Base-by-base conservation (phyloP, 2,888 invertebrate species). In the Latrodectus elegans region DNA sequence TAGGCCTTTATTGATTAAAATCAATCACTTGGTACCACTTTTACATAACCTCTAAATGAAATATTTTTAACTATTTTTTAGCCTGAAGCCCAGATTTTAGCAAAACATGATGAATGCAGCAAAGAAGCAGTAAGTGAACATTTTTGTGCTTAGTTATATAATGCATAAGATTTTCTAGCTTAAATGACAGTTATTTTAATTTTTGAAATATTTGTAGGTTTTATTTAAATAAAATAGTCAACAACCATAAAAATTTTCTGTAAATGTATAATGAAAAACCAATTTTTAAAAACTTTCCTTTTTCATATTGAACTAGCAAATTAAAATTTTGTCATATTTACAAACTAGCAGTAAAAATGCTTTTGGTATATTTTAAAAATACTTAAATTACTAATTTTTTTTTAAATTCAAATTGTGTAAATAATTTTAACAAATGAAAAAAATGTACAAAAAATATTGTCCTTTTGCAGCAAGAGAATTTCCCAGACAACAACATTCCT, bases 81-180 rank as follows among this genome's bases (percentile, higher is more conserved):
- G 79, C 89, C 89, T 75, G 89, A 88, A 81, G 83, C 77, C 12
- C 70, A 85, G n/a, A 84, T 90, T 22, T 38, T 89, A 60, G 60
- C 51, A 6, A 82, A 90, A 68, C 90, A 90, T 49, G 83, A 86
- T 70, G 88, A 88, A 52, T 90, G 90, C 85, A 65, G 87, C 68
- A 85, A 83, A 64, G 89, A 90, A 84, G 87, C 90, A 52, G 84
- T 89, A 89, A 86, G 89, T 82, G n/a, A 15, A 60, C 11, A 15
- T 60, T n/a, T n/a, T 60, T 12, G n/a, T 15, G n/a, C 60, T 6
- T 10, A 11, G 0, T 60, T 38, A 38, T 38, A 38, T 11, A n/a
- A 60, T 60, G 8, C 60, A 60, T 10, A 60, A 60, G 8, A 60
- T 15, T 60, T 60, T 8, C 12, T 4, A 15, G 60, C 60, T 11